Conservation (phyloP, 2,888 invertebrate genomes). For the Hedya salicella region DNA sequence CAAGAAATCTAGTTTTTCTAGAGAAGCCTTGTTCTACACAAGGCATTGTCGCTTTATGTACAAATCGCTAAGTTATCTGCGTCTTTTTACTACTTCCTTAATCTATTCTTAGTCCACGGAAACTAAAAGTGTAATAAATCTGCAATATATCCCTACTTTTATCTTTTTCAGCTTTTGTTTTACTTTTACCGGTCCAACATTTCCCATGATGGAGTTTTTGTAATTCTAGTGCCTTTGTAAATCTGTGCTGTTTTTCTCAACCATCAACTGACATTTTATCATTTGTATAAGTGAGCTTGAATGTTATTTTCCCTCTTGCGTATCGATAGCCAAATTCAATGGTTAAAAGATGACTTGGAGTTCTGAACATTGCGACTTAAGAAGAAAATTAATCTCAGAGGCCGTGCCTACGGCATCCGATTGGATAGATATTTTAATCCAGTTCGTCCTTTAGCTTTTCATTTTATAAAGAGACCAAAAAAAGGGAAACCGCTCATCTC, state of each 20-base stretch:
- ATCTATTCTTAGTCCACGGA: conserved; percentile 45
- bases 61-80: conserved; percentile 43
- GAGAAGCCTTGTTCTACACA: conserved; percentile 27
- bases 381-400: conserved; percentile 43
- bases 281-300: conserved; percentile 3
- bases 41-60: conserved; percentile 48
- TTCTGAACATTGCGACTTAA: conserved; percentile 38
- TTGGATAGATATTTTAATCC: conserved; percentile 54
- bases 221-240: neutral
- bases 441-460: conserved; percentile 53
- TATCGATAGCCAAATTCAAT: conserved; percentile 21
- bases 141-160: conserved; percentile 47
- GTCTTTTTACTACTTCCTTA: conserved; percentile 55
- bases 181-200: neutral
- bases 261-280: neutral
- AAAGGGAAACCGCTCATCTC: conserved; percentile 51
- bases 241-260: neutral
- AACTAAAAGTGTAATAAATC: conserved; percentile 63
- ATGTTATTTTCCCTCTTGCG: conserved; percentile 6
- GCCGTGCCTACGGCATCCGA: conserved; percentile 48
- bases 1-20: conserved; percentile 12
- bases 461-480: conserved; percentile 51
- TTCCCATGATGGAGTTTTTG: conserved; percentile 2
- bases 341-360: conserved; percentile 32
- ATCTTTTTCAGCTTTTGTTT: conserved; percentile 28